These are phyloP conservation scores for Anoplius nigerrimus DNA, from an alignment of 2,888 invertebrate genomes.

Conservation along the genomic window DNA sequence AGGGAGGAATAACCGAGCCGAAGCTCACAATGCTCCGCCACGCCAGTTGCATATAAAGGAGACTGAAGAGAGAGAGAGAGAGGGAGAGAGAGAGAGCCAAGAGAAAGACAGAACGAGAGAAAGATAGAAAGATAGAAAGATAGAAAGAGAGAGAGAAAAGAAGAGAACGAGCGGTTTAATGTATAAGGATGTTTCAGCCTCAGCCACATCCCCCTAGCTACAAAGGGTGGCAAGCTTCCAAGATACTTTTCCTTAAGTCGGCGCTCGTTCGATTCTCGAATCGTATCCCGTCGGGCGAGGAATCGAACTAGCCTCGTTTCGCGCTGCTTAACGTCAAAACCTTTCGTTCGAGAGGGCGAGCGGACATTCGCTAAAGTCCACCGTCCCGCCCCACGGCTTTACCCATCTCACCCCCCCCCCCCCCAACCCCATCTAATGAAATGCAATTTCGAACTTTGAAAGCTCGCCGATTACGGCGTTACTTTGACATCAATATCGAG, in stretches of 20 bases:
- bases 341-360: no score
- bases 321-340: no score
- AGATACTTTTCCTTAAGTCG: no score
- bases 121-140: slow-evolving; percentile 3
- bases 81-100: slow-evolving; percentile 3
- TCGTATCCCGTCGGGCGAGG: no score
- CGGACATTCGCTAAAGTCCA: no score
- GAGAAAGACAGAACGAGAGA: background rate
- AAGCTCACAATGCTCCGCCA: slow-evolving; percentile 44
- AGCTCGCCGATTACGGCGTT: no score
- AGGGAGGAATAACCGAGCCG: slow-evolving; percentile 47
- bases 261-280: no score
- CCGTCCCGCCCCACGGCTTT: no score
- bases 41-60: slow-evolving; percentile 45
- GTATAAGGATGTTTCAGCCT: background rate
- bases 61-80: slow-evolving; percentile 22
- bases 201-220: background rate
- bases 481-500: background rate
- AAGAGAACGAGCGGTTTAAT: background rate
- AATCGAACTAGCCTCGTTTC: no score
- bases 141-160: background rate
- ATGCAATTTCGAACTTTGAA: no score
- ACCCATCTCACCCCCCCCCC: no score
- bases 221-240: background rate
- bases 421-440: no score